phyloP scores from a whole-genome alignment of 1,140 invertebrate species.

The Lasioglossum albipes region DNA sequence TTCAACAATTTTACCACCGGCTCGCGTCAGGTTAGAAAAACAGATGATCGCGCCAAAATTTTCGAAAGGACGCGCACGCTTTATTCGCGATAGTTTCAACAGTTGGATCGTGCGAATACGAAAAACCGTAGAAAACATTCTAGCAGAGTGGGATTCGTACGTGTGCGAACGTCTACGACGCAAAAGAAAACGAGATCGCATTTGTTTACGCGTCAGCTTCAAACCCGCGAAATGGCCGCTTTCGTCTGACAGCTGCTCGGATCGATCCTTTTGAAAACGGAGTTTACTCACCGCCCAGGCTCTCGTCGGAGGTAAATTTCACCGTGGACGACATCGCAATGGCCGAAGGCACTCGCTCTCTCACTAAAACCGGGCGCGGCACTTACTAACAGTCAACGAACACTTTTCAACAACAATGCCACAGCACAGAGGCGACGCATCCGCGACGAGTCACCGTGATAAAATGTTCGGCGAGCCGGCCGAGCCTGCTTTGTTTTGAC shows the following conservation, averaged over 20 bases:
- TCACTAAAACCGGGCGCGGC: slow-evolving; percentile 16
- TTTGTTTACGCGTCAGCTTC: slow-evolving; percentile 41
- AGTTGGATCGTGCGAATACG: neutral
- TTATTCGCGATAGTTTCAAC: too few species aligned
- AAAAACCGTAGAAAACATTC: neutral
- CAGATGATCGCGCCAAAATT: slow-evolving; percentile 20
- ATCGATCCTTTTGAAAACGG: neutral
- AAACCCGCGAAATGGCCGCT: slow-evolving; percentile 71
- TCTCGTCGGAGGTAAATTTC: slow-evolving; percentile 76
- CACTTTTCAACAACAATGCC: slow-evolving; percentile 3
- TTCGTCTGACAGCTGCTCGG: slow-evolving; percentile 61
- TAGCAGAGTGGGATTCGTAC: neutral
- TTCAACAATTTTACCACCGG: neutral
- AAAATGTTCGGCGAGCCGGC: slow-evolving; percentile 63
- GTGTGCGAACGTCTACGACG: neutral
- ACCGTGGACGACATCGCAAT: slow-evolving; percentile 73
- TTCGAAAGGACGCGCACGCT: neutral
- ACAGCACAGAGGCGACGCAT: slow-evolving; percentile 44
- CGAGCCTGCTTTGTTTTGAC: slow-evolving; percentile 75
- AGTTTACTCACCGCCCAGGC: slow-evolving; percentile 75
- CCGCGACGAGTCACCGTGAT: slow-evolving; percentile 58
- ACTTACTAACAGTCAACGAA: neutral
- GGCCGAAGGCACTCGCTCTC: slow-evolving; percentile 10
- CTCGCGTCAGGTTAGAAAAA: neutral
- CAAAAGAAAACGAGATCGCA: neutral